These are phyloP conservation scores for Perccottus glenii DNA, from an alignment of 2,113 vertebrate species.

Conservation along the genomic window DNA sequence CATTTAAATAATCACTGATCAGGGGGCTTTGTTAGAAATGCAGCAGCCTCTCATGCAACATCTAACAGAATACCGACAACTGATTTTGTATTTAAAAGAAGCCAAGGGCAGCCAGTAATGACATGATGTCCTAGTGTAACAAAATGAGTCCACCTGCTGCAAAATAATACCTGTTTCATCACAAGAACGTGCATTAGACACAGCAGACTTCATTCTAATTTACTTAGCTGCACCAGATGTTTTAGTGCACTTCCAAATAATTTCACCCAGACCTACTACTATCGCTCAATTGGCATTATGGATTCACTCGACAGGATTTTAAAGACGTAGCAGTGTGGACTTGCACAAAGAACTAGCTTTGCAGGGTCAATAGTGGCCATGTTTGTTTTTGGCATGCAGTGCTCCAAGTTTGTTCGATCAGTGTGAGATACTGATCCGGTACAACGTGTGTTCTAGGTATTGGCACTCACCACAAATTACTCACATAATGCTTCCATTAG, in stretches of 20 bases:
- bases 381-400: slow-evolving; percentile 19
- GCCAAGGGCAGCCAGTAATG: background rate
- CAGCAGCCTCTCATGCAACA: slow-evolving; percentile 7
- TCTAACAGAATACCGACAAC: background rate
- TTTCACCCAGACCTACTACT: slow-evolving; percentile 28
- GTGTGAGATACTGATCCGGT: slow-evolving; percentile 19
- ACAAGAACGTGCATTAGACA: background rate
- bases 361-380: slow-evolving; percentile 31
- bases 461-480: slow-evolving; percentile 7
- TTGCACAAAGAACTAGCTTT: slow-evolving; percentile 10
- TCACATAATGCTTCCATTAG: no score
- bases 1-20: slow-evolving; percentile 40
- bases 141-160: background rate
- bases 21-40: background rate
- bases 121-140: slow-evolving; percentile 5
- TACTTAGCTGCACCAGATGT: slow-evolving; percentile 8
- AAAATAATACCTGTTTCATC: background rate
- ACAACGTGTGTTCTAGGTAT: slow-evolving; percentile 1
- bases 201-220: slow-evolving; percentile 9
- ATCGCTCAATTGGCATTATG: slow-evolving; percentile 35
- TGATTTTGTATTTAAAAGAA: slow-evolving; percentile 15
- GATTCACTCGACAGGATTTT: slow-evolving; percentile 38
- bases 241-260: slow-evolving; percentile 26
- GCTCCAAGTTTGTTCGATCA: slow-evolving; percentile 1
- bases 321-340: slow-evolving; percentile 24